Base-by-base conservation (phyloP, 2,888 invertebrate genomes). In the Punctoribates punctum region DNA sequence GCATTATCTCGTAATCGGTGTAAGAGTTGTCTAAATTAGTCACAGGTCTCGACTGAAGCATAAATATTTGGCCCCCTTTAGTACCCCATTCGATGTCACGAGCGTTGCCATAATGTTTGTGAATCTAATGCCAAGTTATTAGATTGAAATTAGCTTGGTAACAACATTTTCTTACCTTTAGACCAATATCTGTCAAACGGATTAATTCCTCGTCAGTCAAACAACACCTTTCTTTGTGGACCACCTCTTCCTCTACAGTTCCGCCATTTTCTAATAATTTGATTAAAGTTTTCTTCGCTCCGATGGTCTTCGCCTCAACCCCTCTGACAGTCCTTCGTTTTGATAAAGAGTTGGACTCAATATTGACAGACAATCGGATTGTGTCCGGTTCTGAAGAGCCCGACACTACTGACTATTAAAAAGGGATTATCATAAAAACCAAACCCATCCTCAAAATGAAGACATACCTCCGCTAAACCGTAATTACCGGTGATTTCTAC, bases 11-110 rank as follows among this genome's bases (percentile, higher is more conserved):
- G 80, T 90, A 91, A 76, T 92, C 90, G 0, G 88, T 89, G 88
- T 92, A 92, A 54, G 81, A 81, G 0, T 87, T 83, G 79, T 90
- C 88, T 38, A 90, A 82, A 0, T 90, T 89, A 0, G 92, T 92
- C 74, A 93, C 88, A 0, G 92, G 91, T 8, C 93, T 87, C 1
- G 90, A 89, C 88, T 93, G 91, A n/a, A 91, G 84, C 15, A 91
- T 77, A 74, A 77, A 79, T 42, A 79, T 62, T 70, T 73, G 73
- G 80, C 89, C 89, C 81, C 88, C 84, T 77, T 83, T 83, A 60
- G 91, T 83, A 13, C 91, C 92, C 90, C 92, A 94, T 84, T 94
- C 93, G 75, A 94, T 88, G 82, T 93, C 93, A 79, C 91, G 86
- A 0, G 89, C 88, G 5, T 27, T 67, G 9, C 77, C 74, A 23